A percentile compares a stretch with the other conserved stretches of the same genome.
These are phyloP conservation scores for Folsomia manolachei DNA, from an alignment of 2,888 invertebrate genomes.

Conservation along the genomic window DNA sequence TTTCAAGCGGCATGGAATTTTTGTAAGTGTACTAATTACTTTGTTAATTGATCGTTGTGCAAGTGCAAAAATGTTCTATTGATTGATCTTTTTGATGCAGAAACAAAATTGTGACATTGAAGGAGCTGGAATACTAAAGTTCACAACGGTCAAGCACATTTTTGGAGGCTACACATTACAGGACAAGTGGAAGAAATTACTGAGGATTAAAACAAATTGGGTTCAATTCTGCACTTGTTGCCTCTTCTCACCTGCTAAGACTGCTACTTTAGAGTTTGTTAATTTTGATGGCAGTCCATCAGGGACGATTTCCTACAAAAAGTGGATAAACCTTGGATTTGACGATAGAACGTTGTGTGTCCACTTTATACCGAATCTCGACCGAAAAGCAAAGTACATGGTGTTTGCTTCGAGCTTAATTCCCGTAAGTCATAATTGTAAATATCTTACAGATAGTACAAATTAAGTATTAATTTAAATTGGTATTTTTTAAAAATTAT, in stretches of 20 bases:
- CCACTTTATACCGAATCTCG: conserved; percentile 41
- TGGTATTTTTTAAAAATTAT: neutral
- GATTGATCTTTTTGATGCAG: conserved; percentile 15
- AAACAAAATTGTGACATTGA: conserved; percentile 36
- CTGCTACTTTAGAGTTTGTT: conserved; percentile 26
- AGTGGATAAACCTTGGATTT: conserved; percentile 36
- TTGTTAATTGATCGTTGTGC: neutral
- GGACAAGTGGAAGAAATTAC: conserved; percentile 33
- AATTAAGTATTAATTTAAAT: neutral
- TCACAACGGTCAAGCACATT: conserved; percentile 27
- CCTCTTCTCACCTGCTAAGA: neutral
- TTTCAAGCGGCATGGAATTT: conserved; percentile 28
- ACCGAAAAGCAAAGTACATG: conserved; percentile 43
- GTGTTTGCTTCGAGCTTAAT: conserved; percentile 34
- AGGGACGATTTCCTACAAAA: conserved; percentile 35
- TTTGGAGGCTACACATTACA: conserved; percentile 34
- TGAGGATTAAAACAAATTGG: conserved; percentile 29
- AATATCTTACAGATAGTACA: neutral
- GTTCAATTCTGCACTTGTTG: conserved; percentile 37
- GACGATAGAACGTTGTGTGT: conserved; percentile 34
- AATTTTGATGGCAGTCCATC: conserved; percentile 40
- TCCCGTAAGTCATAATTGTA: conserved; percentile 28
- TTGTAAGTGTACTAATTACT: conserved; percentile 23
- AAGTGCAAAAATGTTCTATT: no score
- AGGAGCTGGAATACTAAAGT: conserved; percentile 38